Evolutionary conservation across 2,888 invertebrate genomes (phyloP).

Genomic region (Cremastinae sp.): DNA sequence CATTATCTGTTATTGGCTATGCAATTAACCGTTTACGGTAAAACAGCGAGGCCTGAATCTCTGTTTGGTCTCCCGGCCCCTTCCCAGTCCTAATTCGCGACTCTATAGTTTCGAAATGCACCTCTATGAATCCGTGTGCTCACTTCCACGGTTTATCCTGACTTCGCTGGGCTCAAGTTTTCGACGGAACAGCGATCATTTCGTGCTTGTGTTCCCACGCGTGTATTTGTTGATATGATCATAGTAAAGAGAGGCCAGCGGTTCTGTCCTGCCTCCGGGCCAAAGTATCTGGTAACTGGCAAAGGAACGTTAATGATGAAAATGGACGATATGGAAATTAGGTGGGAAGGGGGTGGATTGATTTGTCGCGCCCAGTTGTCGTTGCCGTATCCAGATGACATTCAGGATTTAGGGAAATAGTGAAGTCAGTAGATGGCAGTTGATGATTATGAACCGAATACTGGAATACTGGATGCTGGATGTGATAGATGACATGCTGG

Average conservation of each 20-base stretch:
- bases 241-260: slow-evolving; percentile 1
- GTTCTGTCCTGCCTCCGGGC: slow-evolving; percentile 15
- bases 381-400: no score
- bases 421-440: no score
- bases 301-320: slow-evolving; percentile 11
- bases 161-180: slow-evolving; percentile 31
- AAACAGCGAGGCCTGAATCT: slow-evolving; percentile 68
- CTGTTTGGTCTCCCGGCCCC: slow-evolving; percentile 29
- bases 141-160: background rate
- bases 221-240: slow-evolving; percentile 17
- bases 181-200: slow-evolving; percentile 26
- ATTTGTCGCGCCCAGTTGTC: slow-evolving; percentile 64
- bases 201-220: slow-evolving; percentile 1
- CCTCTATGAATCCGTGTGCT: slow-evolving; percentile 6
- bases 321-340: slow-evolving; percentile 21
- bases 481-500: no score
- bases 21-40: slow-evolving; percentile 79
- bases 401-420: no score
- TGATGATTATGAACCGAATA: no score
- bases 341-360: slow-evolving; percentile 63
- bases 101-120: slow-evolving; percentile 28
- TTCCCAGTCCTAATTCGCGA: slow-evolving; percentile 53
- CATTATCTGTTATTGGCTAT: slow-evolving; percentile 80
- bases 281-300: slow-evolving; percentile 9
- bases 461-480: no score